A percentile compares a stretch with the other conserved stretches of the same genome.
phyloP scores from a whole-genome alignment of 2,888 invertebrate genomes.

The Sesia apiformis region DNA sequence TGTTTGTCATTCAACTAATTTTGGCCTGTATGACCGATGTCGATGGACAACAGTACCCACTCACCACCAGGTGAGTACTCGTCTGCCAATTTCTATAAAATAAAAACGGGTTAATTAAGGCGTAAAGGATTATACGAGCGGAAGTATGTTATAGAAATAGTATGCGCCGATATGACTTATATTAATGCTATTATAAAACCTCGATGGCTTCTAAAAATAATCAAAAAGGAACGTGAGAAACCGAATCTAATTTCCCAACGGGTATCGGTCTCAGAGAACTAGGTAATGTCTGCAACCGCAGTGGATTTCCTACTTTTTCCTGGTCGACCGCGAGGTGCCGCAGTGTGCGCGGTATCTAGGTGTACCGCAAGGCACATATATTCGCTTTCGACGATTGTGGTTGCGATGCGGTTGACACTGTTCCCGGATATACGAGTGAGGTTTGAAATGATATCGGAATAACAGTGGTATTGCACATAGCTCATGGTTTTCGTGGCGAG shows the following conservation, averaged over 20 bases:
- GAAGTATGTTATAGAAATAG: too few species aligned
- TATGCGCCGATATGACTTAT: too few species aligned
- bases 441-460: too few species aligned
- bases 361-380: neutral
- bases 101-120: too few species aligned
- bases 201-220: neutral
- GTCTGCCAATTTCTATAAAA: too few species aligned
- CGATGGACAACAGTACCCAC: too few species aligned
- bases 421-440: neutral
- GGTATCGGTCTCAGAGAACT: neutral
- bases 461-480: too few species aligned
- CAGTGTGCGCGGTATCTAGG: neutral
- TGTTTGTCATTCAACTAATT: too few species aligned
- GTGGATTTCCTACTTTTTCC: neutral
- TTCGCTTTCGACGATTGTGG: neutral
- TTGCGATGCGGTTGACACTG: neutral
- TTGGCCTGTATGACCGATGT: too few species aligned
- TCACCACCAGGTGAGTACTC: too few species aligned
- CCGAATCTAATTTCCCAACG: neutral
- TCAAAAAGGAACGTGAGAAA: neutral
- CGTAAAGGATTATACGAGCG: too few species aligned
- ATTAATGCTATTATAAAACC: neutral
- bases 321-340: neutral
- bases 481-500: too few species aligned
- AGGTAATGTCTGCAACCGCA: neutral